Evolutionary conservation across 2,113 vertebrate species (phyloP).

Genomic region (Vombatus ursinus): DNA sequence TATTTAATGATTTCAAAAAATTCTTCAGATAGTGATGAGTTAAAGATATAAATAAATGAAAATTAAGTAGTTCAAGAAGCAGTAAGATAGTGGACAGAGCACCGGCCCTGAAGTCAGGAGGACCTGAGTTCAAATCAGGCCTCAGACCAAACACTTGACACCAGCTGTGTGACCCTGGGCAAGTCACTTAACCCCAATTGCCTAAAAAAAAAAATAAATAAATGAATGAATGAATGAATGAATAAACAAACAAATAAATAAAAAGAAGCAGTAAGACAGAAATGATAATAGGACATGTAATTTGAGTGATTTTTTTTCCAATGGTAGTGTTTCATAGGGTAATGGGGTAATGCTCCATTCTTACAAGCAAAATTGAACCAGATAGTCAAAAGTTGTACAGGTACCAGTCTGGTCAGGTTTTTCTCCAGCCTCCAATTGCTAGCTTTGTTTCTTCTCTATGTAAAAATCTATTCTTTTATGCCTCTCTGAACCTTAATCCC

Average conservation of each 20-base stretch:
- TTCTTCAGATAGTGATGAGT: neutral
- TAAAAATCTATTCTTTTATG: neutral
- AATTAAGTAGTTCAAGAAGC: neutral
- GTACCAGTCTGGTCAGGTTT: neutral
- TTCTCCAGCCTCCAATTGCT: neutral
- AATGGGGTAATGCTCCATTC: neutral
- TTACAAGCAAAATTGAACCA: neutral
- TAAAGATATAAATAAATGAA: neutral
- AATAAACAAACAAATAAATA: no score
- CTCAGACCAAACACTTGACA: no score
- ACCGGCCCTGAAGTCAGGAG: no score
- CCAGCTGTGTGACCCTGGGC: no score
- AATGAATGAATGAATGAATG: no score
- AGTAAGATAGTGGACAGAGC: neutral
- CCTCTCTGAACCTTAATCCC: neutral
- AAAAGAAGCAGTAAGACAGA: no score
- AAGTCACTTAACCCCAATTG: no score
- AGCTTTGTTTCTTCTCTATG: neutral
- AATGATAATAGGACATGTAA: neutral
- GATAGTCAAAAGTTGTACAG: neutral
- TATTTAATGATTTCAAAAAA: neutral
- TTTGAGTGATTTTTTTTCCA: neutral
- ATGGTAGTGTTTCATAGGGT: neutral
- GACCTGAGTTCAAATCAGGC: no score
- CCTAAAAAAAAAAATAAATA: no score